phyloP scores from a whole-genome alignment of 1,140 invertebrate species.

The Pseudobourletiella spinata region DNA sequence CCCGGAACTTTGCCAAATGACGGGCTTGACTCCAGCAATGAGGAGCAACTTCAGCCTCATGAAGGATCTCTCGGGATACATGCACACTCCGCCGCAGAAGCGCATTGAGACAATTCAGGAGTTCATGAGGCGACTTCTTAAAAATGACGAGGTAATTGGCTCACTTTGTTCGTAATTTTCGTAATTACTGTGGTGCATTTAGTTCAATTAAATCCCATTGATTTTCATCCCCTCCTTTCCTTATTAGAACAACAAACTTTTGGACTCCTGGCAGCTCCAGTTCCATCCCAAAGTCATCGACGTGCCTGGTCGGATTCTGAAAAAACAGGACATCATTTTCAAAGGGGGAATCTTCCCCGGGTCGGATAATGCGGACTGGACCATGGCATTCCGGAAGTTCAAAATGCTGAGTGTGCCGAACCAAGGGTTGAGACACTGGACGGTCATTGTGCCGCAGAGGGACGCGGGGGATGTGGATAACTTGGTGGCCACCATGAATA shows the following conservation, averaged over 20 bases:
- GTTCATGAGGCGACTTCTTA: slow-evolving; percentile 31
- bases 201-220: too few species aligned
- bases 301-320: slow-evolving; percentile 20
- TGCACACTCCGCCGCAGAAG: slow-evolving; percentile 42
- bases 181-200: too few species aligned
- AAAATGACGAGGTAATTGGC: not conserved
- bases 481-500: slow-evolving; percentile 16
- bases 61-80: slow-evolving; percentile 37
- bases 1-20: slow-evolving; percentile 41
- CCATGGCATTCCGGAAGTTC: slow-evolving; percentile 3
- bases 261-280: not conserved
- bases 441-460: slow-evolving; percentile 21
- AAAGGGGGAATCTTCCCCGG: slow-evolving; percentile 41
- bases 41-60: slow-evolving; percentile 37
- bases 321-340: slow-evolving; percentile 49
- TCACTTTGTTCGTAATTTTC: too few species aligned
- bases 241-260: not conserved
- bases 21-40: slow-evolving; percentile 39
- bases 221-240: too few species aligned
- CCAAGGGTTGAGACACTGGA: slow-evolving; percentile 26
- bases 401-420: not conserved
- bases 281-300: too few species aligned
- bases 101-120: slow-evolving; percentile 28
- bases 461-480: slow-evolving; percentile 14
- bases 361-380: slow-evolving; percentile 17